Base-by-base conservation (phyloP, 2,797 vertebrate genomes). In the Calcarius lapponicus region DNA sequence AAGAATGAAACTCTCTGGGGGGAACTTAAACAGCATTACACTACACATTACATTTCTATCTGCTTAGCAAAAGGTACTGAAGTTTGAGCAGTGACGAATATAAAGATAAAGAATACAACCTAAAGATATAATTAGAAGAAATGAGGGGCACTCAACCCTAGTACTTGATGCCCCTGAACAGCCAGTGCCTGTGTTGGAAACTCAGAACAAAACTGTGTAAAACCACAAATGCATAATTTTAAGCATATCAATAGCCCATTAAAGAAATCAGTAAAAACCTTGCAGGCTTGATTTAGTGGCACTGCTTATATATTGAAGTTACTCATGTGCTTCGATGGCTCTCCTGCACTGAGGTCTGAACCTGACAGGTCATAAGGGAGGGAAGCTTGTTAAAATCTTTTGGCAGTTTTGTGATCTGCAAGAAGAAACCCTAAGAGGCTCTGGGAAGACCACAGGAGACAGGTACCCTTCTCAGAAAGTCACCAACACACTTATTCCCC, bases 81-180 rank as follows among this genome's bases (percentile, higher is more conserved):
- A 40, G 25, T 89, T 85, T 60, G 80, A 71, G 34, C 14, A 56
- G 17, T 21, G 22, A 17, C 11, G 74, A 80, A 53, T 57, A 64
- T 18, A 5, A 34, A 57, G 76, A 83, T 34, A 93, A 74, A 51
- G 21, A 38, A 67, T 94, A 56, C 6, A 66, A 42, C 4, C 3
- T 66, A 38, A 84, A 72, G 67, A 54, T 65, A 12, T 13, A 31
- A 38, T 1, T n/a, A 40, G 32, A 57, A 86, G 48, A 85, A 61
- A 25, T 21, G 26, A 60, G 15, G 9, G 8, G 3, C 5, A 14
- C 4, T 69, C 3, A 3, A 7, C 22, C 8, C 42, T 20, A 2
- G 40, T 16, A 26, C 21, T 62, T 54, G 40, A 43, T 19, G 26
- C 13, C 3, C 2, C 18, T 0, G 0, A 38, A 10, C 0, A 7